Conservation (phyloP, 1,140 invertebrate genomes). For the Agraylea sexmaculata region DNA sequence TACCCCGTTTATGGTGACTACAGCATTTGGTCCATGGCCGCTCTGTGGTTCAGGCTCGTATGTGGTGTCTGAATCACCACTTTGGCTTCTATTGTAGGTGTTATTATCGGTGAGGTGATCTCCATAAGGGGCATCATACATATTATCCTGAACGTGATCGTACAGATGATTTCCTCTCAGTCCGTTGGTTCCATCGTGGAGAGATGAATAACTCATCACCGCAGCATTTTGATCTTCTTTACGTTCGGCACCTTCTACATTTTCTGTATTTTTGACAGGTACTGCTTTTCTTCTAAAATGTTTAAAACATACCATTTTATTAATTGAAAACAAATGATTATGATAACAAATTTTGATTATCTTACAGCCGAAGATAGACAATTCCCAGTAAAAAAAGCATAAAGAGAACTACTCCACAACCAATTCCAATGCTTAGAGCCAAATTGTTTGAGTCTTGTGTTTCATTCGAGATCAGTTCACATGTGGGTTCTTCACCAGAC, state of each 20-base stretch:
- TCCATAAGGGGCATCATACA: slow-evolving; percentile 57
- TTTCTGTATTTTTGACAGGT: slow-evolving; percentile 78
- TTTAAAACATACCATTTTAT: background rate
- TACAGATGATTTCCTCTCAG: slow-evolving; percentile 47
- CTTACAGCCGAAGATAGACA: slow-evolving; percentile 64
- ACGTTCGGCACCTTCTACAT: slow-evolving; percentile 68
- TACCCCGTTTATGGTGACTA: slow-evolving; percentile 39
- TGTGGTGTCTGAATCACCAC: slow-evolving; percentile 34
- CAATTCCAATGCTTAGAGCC: slow-evolving; percentile 67
- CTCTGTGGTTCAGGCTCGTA: slow-evolving; percentile 42
- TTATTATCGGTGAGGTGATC: slow-evolving; percentile 34
- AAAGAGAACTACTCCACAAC: slow-evolving; percentile 63
- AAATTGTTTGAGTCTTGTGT: slow-evolving; percentile 56
- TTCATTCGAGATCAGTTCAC: slow-evolving; percentile 51
- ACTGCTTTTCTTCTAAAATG: slow-evolving; percentile 59
- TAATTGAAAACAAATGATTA: slow-evolving; percentile 11
- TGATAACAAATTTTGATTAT: slow-evolving; percentile 23
- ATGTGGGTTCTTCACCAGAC: slow-evolving; percentile 71
- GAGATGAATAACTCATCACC: slow-evolving; percentile 73
- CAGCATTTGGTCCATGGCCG: slow-evolving; percentile 26
- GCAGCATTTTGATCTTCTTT: slow-evolving; percentile 76
- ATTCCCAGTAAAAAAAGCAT: slow-evolving; percentile 61
- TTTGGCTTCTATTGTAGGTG: slow-evolving; percentile 31
- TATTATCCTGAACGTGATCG: slow-evolving; percentile 62
- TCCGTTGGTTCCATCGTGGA: slow-evolving; percentile 52